Percentiles rank a stretch among this genome's conserved stretches.
These are phyloP conservation scores for Pyrocoelia pectoralis DNA, from an alignment of 2,888 invertebrate species.

Conservation along the genomic window DNA sequence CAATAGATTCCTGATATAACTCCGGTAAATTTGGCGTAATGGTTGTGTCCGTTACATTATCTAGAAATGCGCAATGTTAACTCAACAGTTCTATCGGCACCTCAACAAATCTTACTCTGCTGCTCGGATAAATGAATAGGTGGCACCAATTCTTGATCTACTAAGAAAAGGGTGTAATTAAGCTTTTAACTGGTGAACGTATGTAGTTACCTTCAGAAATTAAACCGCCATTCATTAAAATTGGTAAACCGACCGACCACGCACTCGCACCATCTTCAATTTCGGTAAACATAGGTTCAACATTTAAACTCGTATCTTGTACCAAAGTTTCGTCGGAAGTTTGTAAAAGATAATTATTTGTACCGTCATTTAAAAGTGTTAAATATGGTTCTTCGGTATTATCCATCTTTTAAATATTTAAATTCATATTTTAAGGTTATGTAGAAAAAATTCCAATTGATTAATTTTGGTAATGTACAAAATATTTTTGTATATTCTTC, in stretches of 20 bases:
- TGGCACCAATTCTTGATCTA: conserved; percentile 28
- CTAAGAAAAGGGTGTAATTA: conserved; percentile 16
- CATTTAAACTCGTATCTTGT: conserved; percentile 45
- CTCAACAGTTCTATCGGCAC: neutral
- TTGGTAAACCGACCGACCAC: conserved; percentile 53
- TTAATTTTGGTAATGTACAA: too few relatives aligned
- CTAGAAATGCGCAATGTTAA: conserved; percentile 18
- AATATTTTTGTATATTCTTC: too few relatives aligned
- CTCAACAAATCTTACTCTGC: conserved; percentile 15
- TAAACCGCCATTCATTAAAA: conserved; percentile 49
- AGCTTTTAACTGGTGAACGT: neutral
- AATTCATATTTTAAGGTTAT: neutral
- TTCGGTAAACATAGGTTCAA: conserved; percentile 52
- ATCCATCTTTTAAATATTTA: conserved; percentile 22
- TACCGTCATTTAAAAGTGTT: conserved; percentile 50
- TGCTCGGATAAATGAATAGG: conserved; percentile 21
- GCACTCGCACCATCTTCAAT: conserved; percentile 48
- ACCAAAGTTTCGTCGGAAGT: conserved; percentile 46
- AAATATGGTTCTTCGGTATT: conserved; percentile 52
- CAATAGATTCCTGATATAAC: conserved; percentile 21
- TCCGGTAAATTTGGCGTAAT: conserved; percentile 18
- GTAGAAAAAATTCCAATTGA: too few relatives aligned
- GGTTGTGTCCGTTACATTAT: conserved; percentile 13
- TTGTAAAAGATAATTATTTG: conserved; percentile 49
- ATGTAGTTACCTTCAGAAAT: conserved; percentile 45